phyloP scores from a whole-genome alignment of 2,113 vertebrate genomes.

The Leiothrix lutea region DNA sequence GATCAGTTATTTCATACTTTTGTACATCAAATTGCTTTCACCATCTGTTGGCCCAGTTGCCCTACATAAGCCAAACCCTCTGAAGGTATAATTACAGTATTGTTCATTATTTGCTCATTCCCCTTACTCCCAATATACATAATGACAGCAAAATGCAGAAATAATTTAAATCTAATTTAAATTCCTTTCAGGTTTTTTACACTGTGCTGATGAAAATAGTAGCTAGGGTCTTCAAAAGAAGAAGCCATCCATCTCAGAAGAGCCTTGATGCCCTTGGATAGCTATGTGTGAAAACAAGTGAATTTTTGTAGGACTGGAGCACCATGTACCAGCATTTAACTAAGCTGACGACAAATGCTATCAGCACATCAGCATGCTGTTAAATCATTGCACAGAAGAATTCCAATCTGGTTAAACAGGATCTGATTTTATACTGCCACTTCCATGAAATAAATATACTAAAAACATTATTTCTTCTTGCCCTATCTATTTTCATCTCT shows the following conservation, averaged over 20 bases:
- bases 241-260: slow-evolving; percentile 3
- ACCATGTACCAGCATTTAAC: background rate
- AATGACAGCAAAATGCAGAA: slow-evolving; percentile 7
- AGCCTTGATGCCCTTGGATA: slow-evolving; percentile 2
- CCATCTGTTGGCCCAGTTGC: slow-evolving; percentile 44
- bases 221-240: slow-evolving; percentile 10
- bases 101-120: slow-evolving; percentile 31
- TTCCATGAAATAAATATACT: background rate
- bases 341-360: background rate
- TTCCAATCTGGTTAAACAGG: slow-evolving; percentile 10
- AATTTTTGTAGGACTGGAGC: slow-evolving; percentile 3
- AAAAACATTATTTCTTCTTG: background rate
- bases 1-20: slow-evolving; percentile 48
- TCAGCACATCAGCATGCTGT: background rate
- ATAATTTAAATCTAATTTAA: slow-evolving; percentile 32
- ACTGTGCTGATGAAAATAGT: slow-evolving; percentile 19
- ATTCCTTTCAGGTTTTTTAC: slow-evolving; percentile 47
- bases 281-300: background rate
- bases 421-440: background rate
- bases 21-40: slow-evolving; percentile 15
- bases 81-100: slow-evolving; percentile 40
- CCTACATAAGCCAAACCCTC: slow-evolving; percentile 35
- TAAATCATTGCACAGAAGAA: slow-evolving; percentile 37
- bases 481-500: background rate
- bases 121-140: background rate